phyloP scores from a whole-genome alignment of 2,797 vertebrate species.

The Okamejei kenojei region DNA sequence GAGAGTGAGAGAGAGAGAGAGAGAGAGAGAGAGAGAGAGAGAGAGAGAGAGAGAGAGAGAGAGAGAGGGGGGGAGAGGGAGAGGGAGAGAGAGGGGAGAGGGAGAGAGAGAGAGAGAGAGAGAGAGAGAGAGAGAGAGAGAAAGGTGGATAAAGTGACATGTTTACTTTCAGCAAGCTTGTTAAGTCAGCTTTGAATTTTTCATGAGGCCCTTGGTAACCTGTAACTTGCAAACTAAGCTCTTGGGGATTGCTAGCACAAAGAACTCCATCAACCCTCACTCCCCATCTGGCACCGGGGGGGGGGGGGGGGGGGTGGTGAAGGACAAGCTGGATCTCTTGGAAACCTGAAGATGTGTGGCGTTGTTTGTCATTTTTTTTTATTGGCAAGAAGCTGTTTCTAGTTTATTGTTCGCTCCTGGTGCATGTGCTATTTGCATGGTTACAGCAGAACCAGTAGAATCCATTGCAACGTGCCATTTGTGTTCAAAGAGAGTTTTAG shows the following conservation, averaged over 20 bases:
- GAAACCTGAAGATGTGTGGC: conserved; percentile 66
- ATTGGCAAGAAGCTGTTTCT: conserved; percentile 19
- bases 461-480: not conserved
- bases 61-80: conserved; percentile 41
- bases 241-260: conserved; percentile 89
- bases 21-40: not conserved
- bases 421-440: not conserved
- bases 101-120: conserved; percentile 41
- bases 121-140: not conserved
- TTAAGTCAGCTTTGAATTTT: conserved; percentile 89
- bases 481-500: not conserved
- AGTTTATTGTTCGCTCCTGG: not conserved
- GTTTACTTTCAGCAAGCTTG: conserved; percentile 70
- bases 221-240: conserved; percentile 69
- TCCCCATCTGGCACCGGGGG: conserved; percentile 97
- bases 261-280: conserved; percentile 90
- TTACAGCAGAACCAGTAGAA: not conserved
- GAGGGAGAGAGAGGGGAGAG: conserved; percentile 44
- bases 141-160: conserved; percentile 66
- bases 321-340: conserved; percentile 63
- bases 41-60: conserved; percentile 44
- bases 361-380: conserved; percentile 52
- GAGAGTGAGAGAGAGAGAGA: conserved; percentile 40
- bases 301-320: too few species aligned
- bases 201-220: conserved; percentile 84